Evolutionary conservation across 2,888 invertebrate species (phyloP).

Genomic region (Chrysopilus asiliformis): DNA sequence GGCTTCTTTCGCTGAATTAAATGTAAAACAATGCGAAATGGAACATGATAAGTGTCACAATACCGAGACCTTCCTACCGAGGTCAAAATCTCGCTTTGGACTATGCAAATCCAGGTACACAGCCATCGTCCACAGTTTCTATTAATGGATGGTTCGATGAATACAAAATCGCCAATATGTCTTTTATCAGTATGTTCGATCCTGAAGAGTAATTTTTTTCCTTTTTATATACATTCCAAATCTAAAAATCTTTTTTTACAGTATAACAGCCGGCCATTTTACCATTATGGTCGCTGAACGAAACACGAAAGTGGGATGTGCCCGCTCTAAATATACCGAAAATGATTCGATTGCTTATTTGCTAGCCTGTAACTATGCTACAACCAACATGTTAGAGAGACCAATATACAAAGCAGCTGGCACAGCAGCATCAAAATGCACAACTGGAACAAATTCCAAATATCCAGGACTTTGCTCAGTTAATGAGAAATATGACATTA

Average conservation of each 20-base stretch:
- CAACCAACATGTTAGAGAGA: constrained; percentile 17
- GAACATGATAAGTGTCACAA: constrained; percentile 5
- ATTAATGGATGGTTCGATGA: constrained; percentile 1
- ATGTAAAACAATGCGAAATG: constrained; percentile 4
- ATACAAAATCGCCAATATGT: neutral
- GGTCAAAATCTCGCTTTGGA: constrained; percentile 6
- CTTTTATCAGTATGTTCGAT: no score
- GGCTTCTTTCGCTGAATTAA: constrained; percentile 2
- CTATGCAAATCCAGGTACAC: neutral
- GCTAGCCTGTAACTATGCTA: constrained; percentile 26
- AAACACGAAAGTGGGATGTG: constrained; percentile 23
- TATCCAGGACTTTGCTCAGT: constrained; percentile 14
- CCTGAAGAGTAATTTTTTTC: no score
- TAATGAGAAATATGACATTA: constrained; percentile 9
- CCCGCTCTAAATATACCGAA: constrained; percentile 16
- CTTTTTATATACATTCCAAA: no score
- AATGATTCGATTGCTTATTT: constrained; percentile 13
- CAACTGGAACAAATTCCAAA: constrained; percentile 18
- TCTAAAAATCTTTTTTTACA: no score
- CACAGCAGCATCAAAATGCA: constrained; percentile 18
- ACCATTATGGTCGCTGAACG: constrained; percentile 24
- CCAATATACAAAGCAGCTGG: constrained; percentile 15
- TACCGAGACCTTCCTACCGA: constrained; percentile 4
- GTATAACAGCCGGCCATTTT: constrained; percentile 21
- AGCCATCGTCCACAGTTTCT: neutral